Percentiles rank a stretch among this genome's conserved stretches.
Evolutionary conservation across 37 sponge, comb jelly and placozoan species (phyloP).

Genomic region (Chondrilla cf. caribensis): DNA sequence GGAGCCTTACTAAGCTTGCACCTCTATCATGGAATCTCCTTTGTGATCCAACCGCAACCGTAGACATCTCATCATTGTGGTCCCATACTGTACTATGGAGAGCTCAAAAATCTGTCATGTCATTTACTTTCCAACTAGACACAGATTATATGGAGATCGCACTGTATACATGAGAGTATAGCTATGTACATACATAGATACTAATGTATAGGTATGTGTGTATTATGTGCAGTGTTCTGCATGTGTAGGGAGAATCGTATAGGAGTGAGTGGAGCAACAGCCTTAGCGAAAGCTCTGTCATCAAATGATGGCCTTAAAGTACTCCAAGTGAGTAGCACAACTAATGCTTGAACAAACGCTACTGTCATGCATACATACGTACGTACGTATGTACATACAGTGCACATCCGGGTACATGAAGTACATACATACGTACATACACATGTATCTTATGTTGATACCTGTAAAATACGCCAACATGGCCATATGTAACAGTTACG

Average conservation of each 20-base stretch:
- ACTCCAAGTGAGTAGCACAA: slow-evolving; percentile 61
- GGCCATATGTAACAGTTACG: not conserved
- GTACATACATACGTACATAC: not conserved
- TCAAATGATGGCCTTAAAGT: slow-evolving; percentile 64
- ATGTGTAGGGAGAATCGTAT: slow-evolving; percentile 78
- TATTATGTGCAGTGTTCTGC: not conserved
- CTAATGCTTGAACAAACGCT: slow-evolving; percentile 61
- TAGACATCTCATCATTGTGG: too few species aligned
- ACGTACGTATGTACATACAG: not conserved
- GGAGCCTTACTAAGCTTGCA: not conserved
- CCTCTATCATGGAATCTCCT: too few species aligned
- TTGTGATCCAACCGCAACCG: too few species aligned
- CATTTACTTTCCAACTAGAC: too few species aligned
- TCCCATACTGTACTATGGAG: too few species aligned
- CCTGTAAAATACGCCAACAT: too few species aligned
- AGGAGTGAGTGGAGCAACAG: slow-evolving; percentile 54
- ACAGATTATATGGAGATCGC: too few species aligned
- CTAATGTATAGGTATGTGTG: not conserved
- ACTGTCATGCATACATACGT: slow-evolving; percentile 28
- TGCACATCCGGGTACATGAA: too few species aligned
- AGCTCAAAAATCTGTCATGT: too few species aligned
- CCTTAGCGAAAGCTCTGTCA: slow-evolving; percentile 67
- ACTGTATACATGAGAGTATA: too few species aligned
- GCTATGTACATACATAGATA: too few species aligned
- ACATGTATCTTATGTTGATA: too few species aligned